Evolutionary conservation across 2,113 vertebrate species (phyloP).

Genomic region (Phyllostomus hastatus): DNA sequence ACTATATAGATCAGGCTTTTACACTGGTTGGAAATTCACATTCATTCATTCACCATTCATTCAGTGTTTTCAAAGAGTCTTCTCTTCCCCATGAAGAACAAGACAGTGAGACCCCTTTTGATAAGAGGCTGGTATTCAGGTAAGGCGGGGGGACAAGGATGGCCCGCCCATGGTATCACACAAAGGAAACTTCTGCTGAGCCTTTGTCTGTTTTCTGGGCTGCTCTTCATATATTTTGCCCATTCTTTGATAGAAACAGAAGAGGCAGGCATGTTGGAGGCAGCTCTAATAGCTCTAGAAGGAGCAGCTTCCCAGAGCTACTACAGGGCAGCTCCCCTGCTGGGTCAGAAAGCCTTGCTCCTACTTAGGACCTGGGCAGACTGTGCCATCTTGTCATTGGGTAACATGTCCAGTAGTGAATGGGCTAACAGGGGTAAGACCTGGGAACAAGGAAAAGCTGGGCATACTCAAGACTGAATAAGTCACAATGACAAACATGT

Average conservation of each 20-base stretch:
- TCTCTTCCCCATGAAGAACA: neutral
- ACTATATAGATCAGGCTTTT: neutral
- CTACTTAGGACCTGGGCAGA: neutral
- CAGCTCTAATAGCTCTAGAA: neutral
- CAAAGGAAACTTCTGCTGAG: neutral
- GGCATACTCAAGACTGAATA: no score
- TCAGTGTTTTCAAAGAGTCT: neutral
- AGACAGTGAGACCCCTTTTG: neutral
- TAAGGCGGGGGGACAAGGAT: neutral
- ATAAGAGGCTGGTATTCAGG: neutral
- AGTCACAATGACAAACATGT: neutral
- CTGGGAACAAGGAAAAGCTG: no score
- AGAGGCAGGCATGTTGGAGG: neutral
- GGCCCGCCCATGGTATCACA: no score
- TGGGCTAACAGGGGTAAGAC: neutral
- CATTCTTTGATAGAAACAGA: neutral
- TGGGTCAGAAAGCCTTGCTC: neutral
- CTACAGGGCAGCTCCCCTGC: rapidly evolving
- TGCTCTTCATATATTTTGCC: rapidly evolving
- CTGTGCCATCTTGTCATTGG: neutral
- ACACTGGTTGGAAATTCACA: neutral
- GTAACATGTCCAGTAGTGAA: neutral
- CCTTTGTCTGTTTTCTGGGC: rapidly evolving
- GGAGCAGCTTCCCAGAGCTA: neutral
- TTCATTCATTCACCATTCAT: neutral